Conservation (phyloP, 2,113 vertebrate species). For the Erythrocercus mccallii region DNA sequence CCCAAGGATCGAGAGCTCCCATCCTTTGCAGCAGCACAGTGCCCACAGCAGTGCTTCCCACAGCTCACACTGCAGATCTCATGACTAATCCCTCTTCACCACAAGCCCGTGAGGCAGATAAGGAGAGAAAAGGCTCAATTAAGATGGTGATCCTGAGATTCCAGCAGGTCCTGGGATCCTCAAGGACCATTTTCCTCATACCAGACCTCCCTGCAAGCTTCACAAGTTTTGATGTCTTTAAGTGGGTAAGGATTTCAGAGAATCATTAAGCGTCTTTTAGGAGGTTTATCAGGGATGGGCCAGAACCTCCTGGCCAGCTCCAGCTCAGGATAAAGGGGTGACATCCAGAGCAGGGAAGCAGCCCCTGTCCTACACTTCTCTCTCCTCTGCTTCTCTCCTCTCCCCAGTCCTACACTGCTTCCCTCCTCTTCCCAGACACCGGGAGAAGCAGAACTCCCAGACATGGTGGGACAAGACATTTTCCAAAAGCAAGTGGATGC, state of each 20-base stretch:
- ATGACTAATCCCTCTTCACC: slow-evolving; percentile 34
- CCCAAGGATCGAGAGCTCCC: background rate
- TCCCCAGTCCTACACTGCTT: background rate
- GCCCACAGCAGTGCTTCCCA: background rate
- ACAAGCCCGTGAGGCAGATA: background rate
- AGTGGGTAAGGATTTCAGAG: background rate
- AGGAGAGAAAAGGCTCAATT: background rate
- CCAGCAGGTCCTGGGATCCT: background rate
- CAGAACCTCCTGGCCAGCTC: background rate
- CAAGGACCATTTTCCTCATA: background rate
- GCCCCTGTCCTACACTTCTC: fast-evolving
- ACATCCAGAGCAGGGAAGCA: background rate
- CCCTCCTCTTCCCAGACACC: background rate
- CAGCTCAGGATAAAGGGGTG: background rate
- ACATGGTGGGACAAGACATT: fast-evolving
- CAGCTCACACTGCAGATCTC: slow-evolving; percentile 8
- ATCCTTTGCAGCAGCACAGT: background rate
- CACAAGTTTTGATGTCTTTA: background rate
- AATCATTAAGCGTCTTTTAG: background rate
- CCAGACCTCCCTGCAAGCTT: background rate
- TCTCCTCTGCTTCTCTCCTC: background rate
- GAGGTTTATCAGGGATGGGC: background rate
- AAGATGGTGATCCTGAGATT: background rate
- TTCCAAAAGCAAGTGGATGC: background rate
- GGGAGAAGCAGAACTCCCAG: background rate